These are phyloP conservation scores for Aporophyla nigra DNA, from an alignment of 2,888 invertebrate species.

Conservation along the genomic window DNA sequence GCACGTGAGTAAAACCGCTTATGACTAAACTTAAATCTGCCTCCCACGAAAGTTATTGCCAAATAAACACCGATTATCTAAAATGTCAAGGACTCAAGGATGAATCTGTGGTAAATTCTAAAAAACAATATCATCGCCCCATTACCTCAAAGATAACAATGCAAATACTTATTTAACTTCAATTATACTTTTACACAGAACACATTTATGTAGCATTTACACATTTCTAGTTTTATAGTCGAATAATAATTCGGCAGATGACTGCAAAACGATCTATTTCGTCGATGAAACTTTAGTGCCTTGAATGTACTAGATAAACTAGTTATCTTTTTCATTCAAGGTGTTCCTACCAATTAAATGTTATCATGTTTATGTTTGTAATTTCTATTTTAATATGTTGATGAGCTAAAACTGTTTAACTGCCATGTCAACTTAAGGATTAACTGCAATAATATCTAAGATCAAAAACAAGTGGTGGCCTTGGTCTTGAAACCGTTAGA, in stretches of 20 bases:
- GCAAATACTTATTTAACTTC: constrained; percentile 12
- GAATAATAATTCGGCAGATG: background rate
- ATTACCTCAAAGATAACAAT: constrained; percentile 13
- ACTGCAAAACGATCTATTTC: background rate
- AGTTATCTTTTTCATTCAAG: constrained; percentile 27
- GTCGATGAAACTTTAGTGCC: background rate
- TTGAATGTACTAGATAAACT: constrained; percentile 7
- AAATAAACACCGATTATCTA: background rate
- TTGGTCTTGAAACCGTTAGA: background rate
- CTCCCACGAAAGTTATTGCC: constrained; percentile 20
- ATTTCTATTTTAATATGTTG: constrained; percentile 16
- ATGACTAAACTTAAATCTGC: constrained; percentile 17
- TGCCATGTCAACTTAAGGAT: background rate
- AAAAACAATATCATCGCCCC: background rate
- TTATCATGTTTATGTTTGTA: constrained; percentile 33
- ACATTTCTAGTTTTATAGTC: constrained; percentile 1
- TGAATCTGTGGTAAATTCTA: background rate
- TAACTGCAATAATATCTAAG: constrained; percentile 4
- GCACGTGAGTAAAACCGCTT: constrained; percentile 5
- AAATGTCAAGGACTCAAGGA: constrained; percentile 43
- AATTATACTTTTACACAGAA: constrained; percentile 19
- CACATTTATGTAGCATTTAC: constrained; percentile 14
- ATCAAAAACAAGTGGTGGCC: constrained; percentile 8
- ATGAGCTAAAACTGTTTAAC: constrained; percentile 7
- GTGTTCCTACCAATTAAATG: background rate